Base-by-base conservation (phyloP, 1,140 invertebrate genomes). In the Coelopa frigida region DNA sequence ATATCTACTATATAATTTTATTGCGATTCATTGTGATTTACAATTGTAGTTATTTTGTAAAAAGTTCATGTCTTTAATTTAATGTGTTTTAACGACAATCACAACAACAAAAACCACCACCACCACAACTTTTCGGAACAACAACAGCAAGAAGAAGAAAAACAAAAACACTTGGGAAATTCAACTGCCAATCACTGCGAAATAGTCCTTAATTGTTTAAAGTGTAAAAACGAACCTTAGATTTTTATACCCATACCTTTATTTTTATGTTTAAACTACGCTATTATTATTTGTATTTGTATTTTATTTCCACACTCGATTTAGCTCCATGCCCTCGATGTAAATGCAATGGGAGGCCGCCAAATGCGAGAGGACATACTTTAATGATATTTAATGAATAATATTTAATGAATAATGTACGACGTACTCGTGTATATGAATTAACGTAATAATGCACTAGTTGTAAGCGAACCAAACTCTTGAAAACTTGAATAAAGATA, bases 141-240 rank as follows among this genome's bases (percentile, higher is more conserved):
- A 8, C 7, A 29, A 29, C 7, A 29, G n/a, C n/a, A 8, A 8
- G n/a, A 8, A 29, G n/a, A 26, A 41, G 26, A 37, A 14, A 17
- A 12, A 39, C 32, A 17, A 29, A n/a, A 27, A 42, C 27, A 17
- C 15, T 42, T 24, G 40, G 20, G 4, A 42, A 26, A 24, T 11
- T 42, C 15, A 18, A 42, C 40, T 42, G 40, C 40, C 40, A 42
- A 42, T 29, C n/a, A 42, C 40, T 42, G 40, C 40, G 40, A 29
- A 29, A 42, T 42, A 11, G 27, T 42, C 32, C 27, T 27, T 24
- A 29, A 42, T 17, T 42, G 27, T 42, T 29, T 26, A 41, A 20
- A 14, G 18, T 2, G 24, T 18, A 15, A 2, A 6, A 42, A 29
- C 32, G 18, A 22, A 23, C 32, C 24, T 23, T 29, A 26, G 24